Evolutionary conservation across 1,140 invertebrate species (phyloP).

Genomic region (Proctacanthus coquilletti): DNA sequence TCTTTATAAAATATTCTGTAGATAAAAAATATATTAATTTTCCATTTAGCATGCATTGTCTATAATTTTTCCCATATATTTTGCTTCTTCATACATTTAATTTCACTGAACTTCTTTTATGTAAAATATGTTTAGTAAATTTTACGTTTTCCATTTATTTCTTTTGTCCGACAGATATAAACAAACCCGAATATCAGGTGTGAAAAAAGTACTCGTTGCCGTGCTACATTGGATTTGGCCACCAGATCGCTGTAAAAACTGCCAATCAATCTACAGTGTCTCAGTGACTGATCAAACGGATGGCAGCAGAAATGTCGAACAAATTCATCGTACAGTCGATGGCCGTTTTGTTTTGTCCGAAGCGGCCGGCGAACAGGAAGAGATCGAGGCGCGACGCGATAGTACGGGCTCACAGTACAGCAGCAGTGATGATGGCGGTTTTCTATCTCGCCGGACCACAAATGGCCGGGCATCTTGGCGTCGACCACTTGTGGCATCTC

Average conservation of each 20-base stretch:
- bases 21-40: no score
- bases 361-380: slow-evolving; percentile 8
- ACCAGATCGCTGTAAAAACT: slow-evolving; percentile 41
- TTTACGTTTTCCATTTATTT: no score
- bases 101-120: no score
- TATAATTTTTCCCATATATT: no score
- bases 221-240: slow-evolving; percentile 50
- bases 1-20: no score
- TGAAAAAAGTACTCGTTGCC: slow-evolving; percentile 48
- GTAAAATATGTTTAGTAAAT: no score
- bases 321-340: slow-evolving; percentile 54
- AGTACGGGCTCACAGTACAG: slow-evolving; percentile 46
- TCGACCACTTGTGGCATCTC: slow-evolving; percentile 44
- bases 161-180: slow-evolving; percentile 52
- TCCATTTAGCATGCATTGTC: no score
- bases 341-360: slow-evolving; percentile 51
- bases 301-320: slow-evolving; percentile 23
- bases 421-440: slow-evolving; percentile 70
- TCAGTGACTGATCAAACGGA: slow-evolving; percentile 12
- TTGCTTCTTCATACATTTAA: no score
- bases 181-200: slow-evolving; percentile 86
- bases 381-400: slow-evolving; percentile 36
- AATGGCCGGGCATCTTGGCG: slow-evolving; percentile 46
- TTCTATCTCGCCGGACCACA: slow-evolving; percentile 38
- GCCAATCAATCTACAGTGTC: slow-evolving; percentile 28